Evolutionary conservation across 2,797 vertebrate genomes (phyloP).

Genomic region (Fistularia tabacaria): DNA sequence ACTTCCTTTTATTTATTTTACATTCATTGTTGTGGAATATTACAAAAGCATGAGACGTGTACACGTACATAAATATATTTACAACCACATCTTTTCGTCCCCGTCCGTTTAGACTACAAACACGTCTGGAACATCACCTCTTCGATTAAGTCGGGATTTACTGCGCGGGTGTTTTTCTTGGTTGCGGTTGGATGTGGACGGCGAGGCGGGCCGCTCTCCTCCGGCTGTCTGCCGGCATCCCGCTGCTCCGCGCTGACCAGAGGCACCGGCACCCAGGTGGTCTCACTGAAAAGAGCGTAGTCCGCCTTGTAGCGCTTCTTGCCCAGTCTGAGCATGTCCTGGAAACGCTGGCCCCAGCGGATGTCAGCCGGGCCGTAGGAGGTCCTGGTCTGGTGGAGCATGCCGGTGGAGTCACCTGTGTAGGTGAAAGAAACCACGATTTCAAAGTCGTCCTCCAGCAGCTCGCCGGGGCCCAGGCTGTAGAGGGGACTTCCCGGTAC

Average conservation of each 20-base stretch:
- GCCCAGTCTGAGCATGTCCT: constrained; percentile 81
- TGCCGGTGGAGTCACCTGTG: constrained; percentile 89
- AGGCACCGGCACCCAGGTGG: constrained; percentile 81
- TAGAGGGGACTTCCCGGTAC: constrained; percentile 85
- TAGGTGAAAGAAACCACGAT: constrained; percentile 93
- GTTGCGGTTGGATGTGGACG: neutral
- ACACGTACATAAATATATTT: constrained; percentile 4
- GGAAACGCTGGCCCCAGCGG: constrained; percentile 89
- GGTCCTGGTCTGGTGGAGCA: constrained; percentile 90
- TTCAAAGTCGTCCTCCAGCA: constrained; percentile 84
- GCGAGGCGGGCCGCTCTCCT: neutral
- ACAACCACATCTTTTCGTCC: neutral
- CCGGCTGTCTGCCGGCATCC: constrained; percentile 44
- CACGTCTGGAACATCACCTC: constrained; percentile 49
- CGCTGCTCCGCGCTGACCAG: constrained; percentile 83
- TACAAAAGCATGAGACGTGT: neutral
- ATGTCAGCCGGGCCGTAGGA: constrained; percentile 88
- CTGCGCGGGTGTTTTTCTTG: constrained; percentile 10
- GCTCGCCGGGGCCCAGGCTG: constrained; percentile 75
- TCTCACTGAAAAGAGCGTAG: constrained; percentile 87
- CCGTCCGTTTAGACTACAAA: constrained; percentile 46
- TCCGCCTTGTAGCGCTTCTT: constrained; percentile 86
- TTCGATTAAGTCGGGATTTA: constrained; percentile 12
- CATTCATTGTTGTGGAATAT: neutral
- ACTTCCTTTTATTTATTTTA: neutral